phyloP scores from a whole-genome alignment of 2,797 vertebrate genomes.

The Platyrinchus mystaceus region DNA sequence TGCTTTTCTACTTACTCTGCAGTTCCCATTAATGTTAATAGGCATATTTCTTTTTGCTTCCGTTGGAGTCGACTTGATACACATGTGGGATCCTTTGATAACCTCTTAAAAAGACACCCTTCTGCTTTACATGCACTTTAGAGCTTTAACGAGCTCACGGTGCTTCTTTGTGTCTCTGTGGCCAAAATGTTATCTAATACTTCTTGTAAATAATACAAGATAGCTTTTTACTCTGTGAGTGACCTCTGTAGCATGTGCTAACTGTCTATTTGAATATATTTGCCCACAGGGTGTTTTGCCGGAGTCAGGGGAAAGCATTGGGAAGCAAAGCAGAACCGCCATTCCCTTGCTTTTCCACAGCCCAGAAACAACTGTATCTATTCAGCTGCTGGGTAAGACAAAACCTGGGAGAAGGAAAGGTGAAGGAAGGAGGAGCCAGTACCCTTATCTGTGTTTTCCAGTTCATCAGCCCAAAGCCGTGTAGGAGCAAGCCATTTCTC shows the following conservation, averaged over 20 bases:
- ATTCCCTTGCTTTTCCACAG: background rate
- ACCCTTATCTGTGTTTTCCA: slow-evolving; percentile 11
- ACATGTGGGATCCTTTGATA: slow-evolving; percentile 41
- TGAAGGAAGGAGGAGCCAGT: background rate
- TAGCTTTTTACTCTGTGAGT: background rate
- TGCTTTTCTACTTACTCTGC: background rate
- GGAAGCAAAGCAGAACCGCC: background rate
- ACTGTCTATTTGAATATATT: background rate
- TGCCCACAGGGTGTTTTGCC: background rate
- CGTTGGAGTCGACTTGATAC: background rate
- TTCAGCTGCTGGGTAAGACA: background rate
- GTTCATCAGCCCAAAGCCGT: background rate
- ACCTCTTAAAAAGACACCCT: slow-evolving; percentile 35
- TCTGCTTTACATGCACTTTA: slow-evolving; percentile 37
- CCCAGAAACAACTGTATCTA: background rate
- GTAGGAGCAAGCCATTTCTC: background rate
- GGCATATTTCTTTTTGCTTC: slow-evolving; percentile 6
- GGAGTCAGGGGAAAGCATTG: background rate
- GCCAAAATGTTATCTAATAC: slow-evolving; percentile 22
- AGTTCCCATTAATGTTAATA: slow-evolving; percentile 2
- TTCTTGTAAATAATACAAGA: slow-evolving; percentile 52
- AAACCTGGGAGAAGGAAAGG: background rate
- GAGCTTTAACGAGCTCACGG: background rate
- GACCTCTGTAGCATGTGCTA: background rate
- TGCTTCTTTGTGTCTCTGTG: background rate